A percentile compares a stretch with the other conserved stretches of the same genome.
phyloP scores from a whole-genome alignment of 2,797 vertebrate species.

The Cossypha niveicapilla region DNA sequence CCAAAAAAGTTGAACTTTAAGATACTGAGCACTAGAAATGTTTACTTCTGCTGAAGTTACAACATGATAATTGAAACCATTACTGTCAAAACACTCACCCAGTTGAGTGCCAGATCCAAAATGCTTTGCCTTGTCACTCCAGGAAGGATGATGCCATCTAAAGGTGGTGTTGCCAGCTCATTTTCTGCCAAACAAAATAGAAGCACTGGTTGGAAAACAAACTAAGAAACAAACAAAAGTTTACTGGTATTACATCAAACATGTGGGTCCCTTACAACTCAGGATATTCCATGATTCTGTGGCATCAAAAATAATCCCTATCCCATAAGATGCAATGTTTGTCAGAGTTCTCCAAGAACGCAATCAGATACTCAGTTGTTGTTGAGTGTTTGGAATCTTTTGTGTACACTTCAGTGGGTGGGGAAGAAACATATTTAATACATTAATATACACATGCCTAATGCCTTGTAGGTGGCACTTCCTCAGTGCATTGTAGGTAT shows the following conservation, averaged over 20 bases:
- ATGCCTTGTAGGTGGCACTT: not conserved
- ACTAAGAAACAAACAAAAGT: not conserved
- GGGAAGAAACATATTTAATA: not conserved
- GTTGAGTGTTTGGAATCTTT: not conserved
- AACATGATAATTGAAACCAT: not conserved
- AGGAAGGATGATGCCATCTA: slow-evolving; percentile 90
- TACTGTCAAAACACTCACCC: slow-evolving; percentile 75
- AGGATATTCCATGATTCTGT: not conserved
- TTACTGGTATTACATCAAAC: not conserved
- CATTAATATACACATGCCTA: not conserved
- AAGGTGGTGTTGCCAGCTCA: slow-evolving; percentile 87
- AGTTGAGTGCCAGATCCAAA: slow-evolving; percentile 80
- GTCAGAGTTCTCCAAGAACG: not conserved
- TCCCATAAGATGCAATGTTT: not conserved
- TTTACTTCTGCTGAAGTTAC: not conserved
- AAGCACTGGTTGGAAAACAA: not conserved
- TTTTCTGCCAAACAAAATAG: slow-evolving; percentile 76
- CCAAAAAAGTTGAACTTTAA: not conserved
- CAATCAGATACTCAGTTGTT: not conserved
- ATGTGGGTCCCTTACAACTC: not conserved
- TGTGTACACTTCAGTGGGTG: not conserved
- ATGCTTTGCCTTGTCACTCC: slow-evolving; percentile 87
- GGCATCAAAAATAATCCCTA: not conserved
- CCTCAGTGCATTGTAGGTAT: not conserved
- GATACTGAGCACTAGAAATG: not conserved